These are phyloP conservation scores for Pediacus dermestoides DNA, from an alignment of 2,888 invertebrate genomes.

Conservation along the genomic window DNA sequence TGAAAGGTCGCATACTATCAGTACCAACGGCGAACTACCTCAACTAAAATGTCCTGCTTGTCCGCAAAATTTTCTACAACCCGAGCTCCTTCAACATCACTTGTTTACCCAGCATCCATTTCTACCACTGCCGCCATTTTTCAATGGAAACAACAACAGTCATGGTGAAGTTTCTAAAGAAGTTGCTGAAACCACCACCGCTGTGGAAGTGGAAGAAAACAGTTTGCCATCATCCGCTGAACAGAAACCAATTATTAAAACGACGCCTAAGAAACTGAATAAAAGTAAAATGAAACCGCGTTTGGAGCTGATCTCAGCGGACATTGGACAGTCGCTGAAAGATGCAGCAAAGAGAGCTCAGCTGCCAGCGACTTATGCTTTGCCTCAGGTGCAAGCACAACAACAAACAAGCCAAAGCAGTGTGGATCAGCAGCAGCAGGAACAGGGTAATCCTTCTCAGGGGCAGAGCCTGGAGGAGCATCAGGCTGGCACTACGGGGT, in stretches of 20 bases:
- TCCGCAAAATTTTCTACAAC: constrained; percentile 56
- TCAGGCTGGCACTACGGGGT: constrained; percentile 40
- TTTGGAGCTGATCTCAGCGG: constrained; percentile 44
- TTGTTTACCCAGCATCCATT: constrained; percentile 59
- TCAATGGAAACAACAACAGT: constrained; percentile 47
- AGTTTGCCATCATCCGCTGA: neutral
- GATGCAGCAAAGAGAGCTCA: constrained; percentile 56
- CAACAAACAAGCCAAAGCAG: constrained; percentile 26
- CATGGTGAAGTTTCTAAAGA: constrained; percentile 41
- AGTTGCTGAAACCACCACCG: constrained; percentile 30
- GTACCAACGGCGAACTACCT: constrained; percentile 37
- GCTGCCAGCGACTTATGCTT: constrained; percentile 62
- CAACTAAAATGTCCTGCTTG: constrained; percentile 59
- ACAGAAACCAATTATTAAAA: constrained; percentile 17
- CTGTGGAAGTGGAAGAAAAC: constrained; percentile 28
- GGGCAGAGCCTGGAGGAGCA: constrained; percentile 17
- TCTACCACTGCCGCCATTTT: constrained; percentile 44
- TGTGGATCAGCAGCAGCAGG: constrained; percentile 29
- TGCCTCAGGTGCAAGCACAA: constrained; percentile 55
- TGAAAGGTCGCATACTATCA: constrained; percentile 71
- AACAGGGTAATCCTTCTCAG: neutral
- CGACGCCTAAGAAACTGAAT: constrained; percentile 14
- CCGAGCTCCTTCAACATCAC: constrained; percentile 61
- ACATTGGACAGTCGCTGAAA: constrained; percentile 52
- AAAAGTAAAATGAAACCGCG: neutral